Evolutionary conservation across 2,797 vertebrate genomes (phyloP).

Genomic region (Manis javanica): DNA sequence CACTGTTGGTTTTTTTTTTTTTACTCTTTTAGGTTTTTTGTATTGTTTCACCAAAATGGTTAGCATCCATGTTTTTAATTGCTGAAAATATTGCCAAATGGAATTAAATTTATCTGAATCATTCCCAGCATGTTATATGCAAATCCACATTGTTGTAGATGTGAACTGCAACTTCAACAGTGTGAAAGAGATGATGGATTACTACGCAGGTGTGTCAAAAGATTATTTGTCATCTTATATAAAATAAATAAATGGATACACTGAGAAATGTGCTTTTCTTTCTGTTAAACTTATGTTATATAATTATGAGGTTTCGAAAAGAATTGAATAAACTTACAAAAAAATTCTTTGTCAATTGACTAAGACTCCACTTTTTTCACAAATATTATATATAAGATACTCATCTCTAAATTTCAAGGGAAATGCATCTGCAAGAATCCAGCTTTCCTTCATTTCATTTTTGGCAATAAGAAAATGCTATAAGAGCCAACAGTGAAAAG

Average conservation of each 20-base stretch:
- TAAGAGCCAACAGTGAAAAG: background rate
- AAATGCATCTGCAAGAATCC: background rate
- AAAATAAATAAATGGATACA: background rate
- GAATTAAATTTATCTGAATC: background rate
- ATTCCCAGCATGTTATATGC: background rate
- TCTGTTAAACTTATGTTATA: background rate
- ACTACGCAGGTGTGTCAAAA: background rate
- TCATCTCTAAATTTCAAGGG: slow-evolving; percentile 15
- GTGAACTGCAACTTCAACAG: background rate
- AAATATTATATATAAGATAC: background rate
- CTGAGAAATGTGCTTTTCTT: background rate
- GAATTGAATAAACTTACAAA: background rate
- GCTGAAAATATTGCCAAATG: background rate
- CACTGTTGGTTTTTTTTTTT: background rate
- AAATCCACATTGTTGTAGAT: background rate
- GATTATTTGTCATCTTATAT: background rate
- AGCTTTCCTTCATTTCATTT: background rate
- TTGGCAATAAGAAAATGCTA: background rate
- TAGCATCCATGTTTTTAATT: background rate
- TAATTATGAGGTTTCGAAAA: background rate
- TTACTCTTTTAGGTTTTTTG: background rate
- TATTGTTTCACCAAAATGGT: background rate
- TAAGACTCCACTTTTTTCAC: background rate
- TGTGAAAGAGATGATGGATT: background rate
- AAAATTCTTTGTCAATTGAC: background rate